A percentile compares a stretch with the other conserved stretches of the same genome.
These are phyloP conservation scores for Nettapus auritus DNA, from an alignment of 2,113 vertebrate species.

Conservation along the genomic window DNA sequence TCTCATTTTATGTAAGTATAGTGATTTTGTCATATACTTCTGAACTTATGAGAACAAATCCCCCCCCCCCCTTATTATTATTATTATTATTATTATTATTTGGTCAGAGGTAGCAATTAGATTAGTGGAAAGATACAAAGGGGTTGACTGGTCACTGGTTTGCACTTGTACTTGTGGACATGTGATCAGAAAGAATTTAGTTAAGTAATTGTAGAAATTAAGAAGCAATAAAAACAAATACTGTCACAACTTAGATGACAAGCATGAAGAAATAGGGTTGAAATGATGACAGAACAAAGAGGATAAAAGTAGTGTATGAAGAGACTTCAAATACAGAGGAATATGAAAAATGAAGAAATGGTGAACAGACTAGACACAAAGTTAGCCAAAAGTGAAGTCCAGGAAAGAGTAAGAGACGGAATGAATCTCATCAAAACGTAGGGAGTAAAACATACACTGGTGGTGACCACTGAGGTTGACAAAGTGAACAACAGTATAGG, in stretches of 20 bases:
- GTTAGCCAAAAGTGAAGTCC: neutral
- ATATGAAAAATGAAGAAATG: neutral
- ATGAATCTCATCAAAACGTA: neutral
- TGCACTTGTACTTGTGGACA: neutral
- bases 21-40: neutral
- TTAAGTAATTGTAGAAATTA: slow-evolving; percentile 6
- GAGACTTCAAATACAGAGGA: neutral
- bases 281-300: neutral
- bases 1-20: neutral
- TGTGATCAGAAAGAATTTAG: neutral
- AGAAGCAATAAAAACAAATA: neutral
- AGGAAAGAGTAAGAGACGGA: neutral
- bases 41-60: neutral
- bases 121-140: neutral
- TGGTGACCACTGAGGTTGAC: rapidly evolving
- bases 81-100: neutral
- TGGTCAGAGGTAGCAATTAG: neutral
- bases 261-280: neutral
- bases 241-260: neutral
- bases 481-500: neutral
- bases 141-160: neutral
- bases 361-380: neutral
- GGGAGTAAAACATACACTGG: neutral
- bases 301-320: neutral
- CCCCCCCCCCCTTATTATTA: neutral